Percentiles rank a stretch among this genome's conserved stretches.
phyloP scores from a whole-genome alignment of 2,113 vertebrate genomes.

The Lepus timidus region DNA sequence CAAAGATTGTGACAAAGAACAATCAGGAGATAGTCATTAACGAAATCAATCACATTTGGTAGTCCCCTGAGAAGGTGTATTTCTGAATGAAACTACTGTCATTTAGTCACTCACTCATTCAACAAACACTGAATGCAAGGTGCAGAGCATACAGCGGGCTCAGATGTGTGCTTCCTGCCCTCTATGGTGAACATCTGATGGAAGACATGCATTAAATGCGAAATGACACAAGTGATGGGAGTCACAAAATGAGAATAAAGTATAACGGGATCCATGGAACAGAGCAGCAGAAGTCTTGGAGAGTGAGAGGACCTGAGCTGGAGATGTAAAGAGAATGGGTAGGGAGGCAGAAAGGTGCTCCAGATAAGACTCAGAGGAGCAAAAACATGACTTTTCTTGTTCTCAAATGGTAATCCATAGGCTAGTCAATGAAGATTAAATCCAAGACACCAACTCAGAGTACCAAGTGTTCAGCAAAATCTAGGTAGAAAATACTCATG shows the following conservation, averaged over 20 bases:
- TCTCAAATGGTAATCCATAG: not conserved
- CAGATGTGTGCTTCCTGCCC: not conserved
- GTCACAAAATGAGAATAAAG: not conserved
- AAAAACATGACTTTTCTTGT: not conserved
- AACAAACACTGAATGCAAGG: not conserved
- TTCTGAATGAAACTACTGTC: not conserved
- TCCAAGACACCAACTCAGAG: not conserved
- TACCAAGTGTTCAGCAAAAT: constrained; percentile 6
- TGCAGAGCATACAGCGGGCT: not conserved
- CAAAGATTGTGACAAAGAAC: not conserved
- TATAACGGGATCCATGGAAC: not conserved
- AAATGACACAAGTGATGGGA: not conserved
- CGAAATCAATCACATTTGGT: not conserved
- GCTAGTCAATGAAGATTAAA: constrained; percentile 8
- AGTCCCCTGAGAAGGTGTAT: not conserved
- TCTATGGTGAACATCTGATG: not conserved
- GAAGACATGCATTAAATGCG: not conserved
- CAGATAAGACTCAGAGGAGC: not conserved
- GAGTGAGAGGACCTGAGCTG: not conserved
- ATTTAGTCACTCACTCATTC: not conserved
- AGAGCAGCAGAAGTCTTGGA: not conserved
- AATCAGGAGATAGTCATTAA: not conserved
- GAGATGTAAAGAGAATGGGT: not conserved
- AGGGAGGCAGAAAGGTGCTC: not conserved
- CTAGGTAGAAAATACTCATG: constrained; percentile 25